These are phyloP conservation scores for Hypsibius dujardini DNA, from an alignment of 1,140 invertebrate species.

Conservation along the genomic window DNA sequence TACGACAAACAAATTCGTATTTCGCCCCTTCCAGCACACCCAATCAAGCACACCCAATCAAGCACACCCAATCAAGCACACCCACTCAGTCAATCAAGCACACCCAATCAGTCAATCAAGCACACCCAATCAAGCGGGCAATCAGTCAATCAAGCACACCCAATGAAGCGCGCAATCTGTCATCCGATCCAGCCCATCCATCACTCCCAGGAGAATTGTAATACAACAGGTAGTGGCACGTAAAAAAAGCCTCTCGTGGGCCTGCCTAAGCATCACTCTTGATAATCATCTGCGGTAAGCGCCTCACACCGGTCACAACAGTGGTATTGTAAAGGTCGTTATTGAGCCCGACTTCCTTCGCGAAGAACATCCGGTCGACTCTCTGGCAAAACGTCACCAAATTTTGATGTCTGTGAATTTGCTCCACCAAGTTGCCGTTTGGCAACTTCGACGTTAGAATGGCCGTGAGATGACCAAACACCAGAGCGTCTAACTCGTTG, in stretches of 20 bases:
- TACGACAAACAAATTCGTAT: too few species aligned
- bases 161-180: not conserved
- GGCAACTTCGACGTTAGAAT: slow-evolving; percentile 68
- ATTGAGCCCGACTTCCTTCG: slow-evolving; percentile 2
- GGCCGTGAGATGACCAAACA: slow-evolving; percentile 87
- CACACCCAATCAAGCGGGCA: too few species aligned
- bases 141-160: too few species aligned
- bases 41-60: too few species aligned
- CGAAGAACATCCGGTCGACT: slow-evolving; percentile 59
- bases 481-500: slow-evolving; percentile 81
- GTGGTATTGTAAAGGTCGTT: slow-evolving; percentile 2
- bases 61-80: too few species aligned
- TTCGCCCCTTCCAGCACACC: too few species aligned
- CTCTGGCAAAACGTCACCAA: slow-evolving; percentile 53
- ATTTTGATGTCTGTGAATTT: slow-evolving; percentile 49
- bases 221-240: not conserved
- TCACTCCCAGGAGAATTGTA: not conserved
- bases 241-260: not conserved
- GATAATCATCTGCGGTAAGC: not conserved
- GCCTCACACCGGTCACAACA: not conserved
- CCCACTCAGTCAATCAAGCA: too few species aligned
- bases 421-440: slow-evolving; percentile 49
- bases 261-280: slow-evolving; percentile 5
- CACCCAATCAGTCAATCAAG: too few species aligned
- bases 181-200: not conserved